These are phyloP conservation scores for Limnothrissa miodon DNA, from an alignment of 2,113 vertebrate genomes.

Conservation along the genomic window DNA sequence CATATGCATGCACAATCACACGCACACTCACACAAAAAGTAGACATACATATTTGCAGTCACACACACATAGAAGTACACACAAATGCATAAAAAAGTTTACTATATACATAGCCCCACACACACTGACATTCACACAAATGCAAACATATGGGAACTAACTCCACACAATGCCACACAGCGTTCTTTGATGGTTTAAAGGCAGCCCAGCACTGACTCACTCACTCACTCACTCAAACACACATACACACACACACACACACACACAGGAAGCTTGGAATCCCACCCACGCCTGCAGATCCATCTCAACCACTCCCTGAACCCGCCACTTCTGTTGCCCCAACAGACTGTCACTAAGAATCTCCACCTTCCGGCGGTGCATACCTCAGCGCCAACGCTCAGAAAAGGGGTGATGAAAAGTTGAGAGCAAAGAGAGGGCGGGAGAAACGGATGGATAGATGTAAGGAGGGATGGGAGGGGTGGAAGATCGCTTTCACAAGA, in stretches of 20 bases:
- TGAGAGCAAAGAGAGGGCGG: neutral
- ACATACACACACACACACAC: neutral
- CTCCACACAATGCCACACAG: neutral
- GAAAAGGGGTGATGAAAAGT: conserved; percentile 35
- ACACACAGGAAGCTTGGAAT: neutral
- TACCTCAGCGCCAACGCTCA: conserved; percentile 10
- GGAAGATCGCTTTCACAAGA: conserved; percentile 26
- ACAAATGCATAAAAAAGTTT: neutral
- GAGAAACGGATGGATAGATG: neutral
- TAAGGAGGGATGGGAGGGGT: neutral
- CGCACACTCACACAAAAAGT: neutral
- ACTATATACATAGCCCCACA: neutral
- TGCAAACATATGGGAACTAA: neutral
- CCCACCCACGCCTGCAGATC: conserved; percentile 1
- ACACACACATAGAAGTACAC: neutral
- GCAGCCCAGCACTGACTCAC: too few species aligned
- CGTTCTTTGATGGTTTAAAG: too few species aligned
- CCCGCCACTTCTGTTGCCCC: neutral
- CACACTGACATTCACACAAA: neutral
- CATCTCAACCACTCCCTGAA: conserved; percentile 23
- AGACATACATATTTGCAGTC: neutral
- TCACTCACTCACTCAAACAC: conserved; percentile 3
- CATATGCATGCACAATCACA: neutral
- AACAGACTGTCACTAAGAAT: conserved; percentile 20
- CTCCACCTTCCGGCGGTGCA: conserved; percentile 21